Evolutionary conservation across 2,113 vertebrate species (phyloP), one percentile per base, ranked within the genome.

Genomic region (Tautogolabrus adspersus): DNA sequence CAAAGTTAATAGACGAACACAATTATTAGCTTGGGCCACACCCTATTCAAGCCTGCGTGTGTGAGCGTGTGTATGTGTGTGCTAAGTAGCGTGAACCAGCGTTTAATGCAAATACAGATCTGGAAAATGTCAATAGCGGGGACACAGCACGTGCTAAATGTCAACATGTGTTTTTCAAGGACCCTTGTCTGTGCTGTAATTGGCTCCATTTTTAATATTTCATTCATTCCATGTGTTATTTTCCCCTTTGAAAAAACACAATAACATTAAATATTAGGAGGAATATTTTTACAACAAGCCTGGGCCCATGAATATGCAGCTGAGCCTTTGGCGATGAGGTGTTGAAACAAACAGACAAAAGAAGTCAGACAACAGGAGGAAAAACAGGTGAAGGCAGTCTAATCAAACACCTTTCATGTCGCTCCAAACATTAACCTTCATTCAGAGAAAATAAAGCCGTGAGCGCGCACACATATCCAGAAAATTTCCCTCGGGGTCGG

Each of bases 131-230:
- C 91, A 94, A 86, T 77, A 88, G 83, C 16, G 5, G 79, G 56
- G 77, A 89, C 78, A 81, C 7, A 13, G 44, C 21, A 78, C 21
- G 10, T 87, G 83, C 79, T 91, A 91, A 94, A 94, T 94, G 92
- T 94, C 93, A 93, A 89, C 91, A 92, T 89, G 87, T 83, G 83
- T 79, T 90, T 90, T 90, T 90, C 80, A 87, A 93, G 91, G 75
- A 87, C 91, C 75, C 84, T 88, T 76, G 57, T 82, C 72, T 42
- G 11, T 34, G 60, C 73, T 75, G 79, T 91, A 89, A 92, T 91
- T 89, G 88, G 78, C 66, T 72, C 72, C 15, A 19, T 71, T 83
- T 88, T 83, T 79, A 84, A 88, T 88, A 85, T 81, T 83, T 54
- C 42, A 81, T 84, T 85, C 64, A 57, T 81, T 81, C 65, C 64